Base-by-base conservation (phyloP, 2,797 vertebrate species). In the Crocidura indochinensis region DNA sequence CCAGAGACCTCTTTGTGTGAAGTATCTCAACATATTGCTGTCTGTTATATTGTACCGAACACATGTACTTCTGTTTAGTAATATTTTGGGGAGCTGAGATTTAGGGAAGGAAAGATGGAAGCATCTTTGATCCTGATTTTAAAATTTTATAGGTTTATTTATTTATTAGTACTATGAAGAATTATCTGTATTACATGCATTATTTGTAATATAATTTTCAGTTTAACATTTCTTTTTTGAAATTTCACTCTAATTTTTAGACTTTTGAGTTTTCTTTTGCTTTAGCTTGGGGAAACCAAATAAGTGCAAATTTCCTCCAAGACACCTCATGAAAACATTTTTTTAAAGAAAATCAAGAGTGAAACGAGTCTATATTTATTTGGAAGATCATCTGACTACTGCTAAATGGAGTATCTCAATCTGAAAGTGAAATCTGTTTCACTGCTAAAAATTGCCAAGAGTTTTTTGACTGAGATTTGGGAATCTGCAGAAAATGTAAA, bases 351-450 rank as follows among this genome's bases (percentile, higher is more conserved):
- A 97, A 97, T 95, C 96, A 96, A 96, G 96, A 97, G 96, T 97
- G 96, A 97, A 97, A 93, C n/a, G 94, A 95, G 94, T 96, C 96
- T 97, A 97, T 97, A 97, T 97, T 97, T 96, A 91, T 97, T 97
- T 98, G 97, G 96, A 97, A 85, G 85, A 96, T 93, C 96, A 96
- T 93, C 95, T 97, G 97, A 97, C 97, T 95, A 96, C 97, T 97
- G 97, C 97, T 97, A 98, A 97, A 97, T 97, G 96, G 95, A 95
- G 94, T 93, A 92, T 84, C 95, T 97, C 97, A 97, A 97, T 97
- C 97, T 97, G 96, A 97, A 98, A 97, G 96, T 97, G 97, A 98
- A 98, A 98, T 98, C 97, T 97, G 98, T 97, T 98, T 98, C 96
- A 96, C 96, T 97, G 96, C 97, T 97, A 97, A 98, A 97, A 98